Evolutionary conservation across 2,113 vertebrate species (phyloP), one percentile per base, ranked within the genome.

Genomic region (Ptyas mucosa): DNA sequence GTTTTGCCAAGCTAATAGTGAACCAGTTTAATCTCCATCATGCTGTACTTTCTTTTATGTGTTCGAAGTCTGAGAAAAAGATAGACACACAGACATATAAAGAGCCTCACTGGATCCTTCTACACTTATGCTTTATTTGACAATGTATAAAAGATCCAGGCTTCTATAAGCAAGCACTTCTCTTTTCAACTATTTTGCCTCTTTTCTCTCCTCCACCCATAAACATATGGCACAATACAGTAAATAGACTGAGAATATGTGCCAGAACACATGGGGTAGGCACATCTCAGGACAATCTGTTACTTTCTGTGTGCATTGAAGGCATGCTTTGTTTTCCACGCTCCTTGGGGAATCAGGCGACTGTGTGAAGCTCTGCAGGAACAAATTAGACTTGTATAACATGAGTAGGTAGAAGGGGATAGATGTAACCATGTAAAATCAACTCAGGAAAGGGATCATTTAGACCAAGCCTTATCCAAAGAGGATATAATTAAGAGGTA

Each of bases 201-300:
- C 29, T 18, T 53, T n/a, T 88, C 93, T 18, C 51, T 21, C 15
- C 7, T 51, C 12, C 81, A 11, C 24, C 7, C 46, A 94, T 91
- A 91, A 95, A 96, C 96, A 97, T 97, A 97, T 97, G 97, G 97
- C 92, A 88, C 94, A 75, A 93, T 91, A 92, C 95, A 96, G 95
- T 97, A 98, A 98, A 97, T 97, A 97, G n/a, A 97, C 93, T 90
- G 96, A 96, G 75, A 90, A 93, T 94, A 96, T 97, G 97, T 97
- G 97, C 96, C 96, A 98, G 97, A 97, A 97, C 96, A 97, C 97
- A 97, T 96, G 97, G 95, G 95, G 95, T 96, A 94, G 95, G 95
- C 96, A 96, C 95, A 97, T 88, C 92, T 95, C 96, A 95, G 96
- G 91, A 96, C 96, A 97, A 97, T 97, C 97, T 98, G 97, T 97